Base-by-base conservation (phyloP, 2,888 invertebrate species). In the Marronus borbonicus region DNA sequence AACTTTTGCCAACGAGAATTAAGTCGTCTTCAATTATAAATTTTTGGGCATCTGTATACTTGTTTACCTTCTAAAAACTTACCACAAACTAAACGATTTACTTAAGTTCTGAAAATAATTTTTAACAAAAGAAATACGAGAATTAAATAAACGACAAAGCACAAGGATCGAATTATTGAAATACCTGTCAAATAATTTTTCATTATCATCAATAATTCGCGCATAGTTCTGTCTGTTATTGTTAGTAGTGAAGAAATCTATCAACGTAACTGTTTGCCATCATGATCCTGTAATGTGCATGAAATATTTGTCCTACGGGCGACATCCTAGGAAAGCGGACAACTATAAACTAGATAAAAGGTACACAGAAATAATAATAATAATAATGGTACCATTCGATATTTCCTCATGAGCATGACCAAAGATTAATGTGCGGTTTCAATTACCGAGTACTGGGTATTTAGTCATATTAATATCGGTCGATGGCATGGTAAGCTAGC, bases 381-480 rank as follows among this genome's bases (percentile, higher is more conserved):
- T 17, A 17, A 17, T 24, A 20, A 7, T 10, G 58, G 36, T 55
- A 55, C 70, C 70, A 70, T 70, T 14, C 58, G 70, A 70, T 70
- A 70, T 70, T 70, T 70, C 70, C 70, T 70, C 58, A 36, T 70
- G 70, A 58, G 12, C 58, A 36, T 70, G 70, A 58, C 20, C 31
- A 50, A 58, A 70, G 70, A 70, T 70, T 70, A 70, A 70, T 70
- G 58, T 24, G 12, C 8, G 31, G 58, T 39, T 70, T 58, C 70
- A 70, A 70, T 70, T 70, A 70, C 55, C 12, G 58, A 70, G 58
- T 28, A 70, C 58, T 39, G 58, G 70, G 39, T 70, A 70, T 70
- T 70, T 70, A 58, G 70, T 70, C 55, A 70, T 70, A 70, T 70
- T 70, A 58, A 58, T 70, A 70, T 58, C 55, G 55, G 36, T 10